Evolutionary conservation across 1,140 invertebrate genomes (phyloP), one percentile per base, ranked within the genome.

Genomic region (Zaprionus kolodkinae): DNA sequence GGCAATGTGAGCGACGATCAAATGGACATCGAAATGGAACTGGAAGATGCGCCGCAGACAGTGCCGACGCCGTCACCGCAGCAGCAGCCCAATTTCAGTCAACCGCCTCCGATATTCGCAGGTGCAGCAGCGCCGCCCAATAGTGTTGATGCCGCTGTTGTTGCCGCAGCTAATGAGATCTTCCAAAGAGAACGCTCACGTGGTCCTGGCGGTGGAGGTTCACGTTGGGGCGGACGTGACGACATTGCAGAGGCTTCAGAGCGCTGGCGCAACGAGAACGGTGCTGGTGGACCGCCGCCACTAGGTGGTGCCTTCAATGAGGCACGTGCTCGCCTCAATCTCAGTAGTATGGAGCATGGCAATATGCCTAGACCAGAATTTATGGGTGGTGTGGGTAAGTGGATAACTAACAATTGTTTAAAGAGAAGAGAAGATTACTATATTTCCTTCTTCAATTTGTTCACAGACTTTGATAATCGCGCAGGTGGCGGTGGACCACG

Each of bases 21-120:
- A 70, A 95, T 95, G 84, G 95, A 95, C 74, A 94, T 95, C 85
- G 95, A 95, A 89, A 94, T 94, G 94, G 94, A 94, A 56, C 94
- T 95, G 50, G 95, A 94, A 33, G 91, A 92, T 45, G 87, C 75
- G 17, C 75, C 67, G 30, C 81, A 64, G 35, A 48, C 78, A 1
- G 48, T 48, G 9, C 66, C 71, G 4, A 54, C 77, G 4, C 61
- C 69, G n/a, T 36, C 59, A 21, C 57, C 61, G 35, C 56, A 73
- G 25, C 74, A 72, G 15, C 27, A 66, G 17, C 61, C 73, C 35
- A 92, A 78, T 78, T 93, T 86, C 63, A 93, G 82, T 75, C 92
- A 85, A 72, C 92, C 72, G 27, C 85, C 60, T 48, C 92, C 79
- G 52, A 66, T 85, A 13, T 87, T 81, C 59, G 13, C 60, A 0